Evolutionary conservation across 2,888 invertebrate species (phyloP).

Genomic region (Dermolepida albohirtum): DNA sequence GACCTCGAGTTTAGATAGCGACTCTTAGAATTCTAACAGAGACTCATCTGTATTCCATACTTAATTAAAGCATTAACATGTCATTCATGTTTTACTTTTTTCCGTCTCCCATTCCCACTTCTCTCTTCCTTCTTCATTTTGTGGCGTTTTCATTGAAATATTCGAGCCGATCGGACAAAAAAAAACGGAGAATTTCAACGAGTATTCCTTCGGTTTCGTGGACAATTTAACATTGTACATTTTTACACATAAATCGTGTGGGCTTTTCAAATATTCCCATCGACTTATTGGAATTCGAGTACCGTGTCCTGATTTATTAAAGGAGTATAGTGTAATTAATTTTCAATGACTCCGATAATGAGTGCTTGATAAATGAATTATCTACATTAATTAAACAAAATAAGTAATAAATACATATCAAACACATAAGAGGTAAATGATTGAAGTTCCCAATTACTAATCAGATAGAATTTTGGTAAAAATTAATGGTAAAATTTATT

Average conservation of each 20-base stretch:
- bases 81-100: constrained; percentile 47
- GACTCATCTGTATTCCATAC: constrained; percentile 49
- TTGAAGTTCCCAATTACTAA: no score
- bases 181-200: neutral
- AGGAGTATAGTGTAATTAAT: constrained; percentile 2
- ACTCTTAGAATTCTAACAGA: constrained; percentile 49
- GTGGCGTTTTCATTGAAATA: no score
- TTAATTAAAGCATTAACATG: constrained; percentile 49
- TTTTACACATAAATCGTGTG: constrained; percentile 15
- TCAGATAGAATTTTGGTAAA: no score
- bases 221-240: constrained; percentile 6
- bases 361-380: constrained; percentile 1
- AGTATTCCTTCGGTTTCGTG: neutral
- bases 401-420: no score
- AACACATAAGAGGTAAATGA: no score
- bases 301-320: neutral
- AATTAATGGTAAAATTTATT: no score
- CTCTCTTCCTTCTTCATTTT: constrained; percentile 43
- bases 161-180: no score
- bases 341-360: constrained; percentile 11
- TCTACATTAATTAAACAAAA: constrained; percentile 2
- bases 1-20: constrained; percentile 49
- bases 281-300: constrained; percentile 4
- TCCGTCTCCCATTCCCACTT: constrained; percentile 39
- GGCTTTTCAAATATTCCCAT: neutral